These are phyloP conservation scores for Corythaixoides concolor DNA, from an alignment of 2,113 vertebrate genomes.

Conservation along the genomic window DNA sequence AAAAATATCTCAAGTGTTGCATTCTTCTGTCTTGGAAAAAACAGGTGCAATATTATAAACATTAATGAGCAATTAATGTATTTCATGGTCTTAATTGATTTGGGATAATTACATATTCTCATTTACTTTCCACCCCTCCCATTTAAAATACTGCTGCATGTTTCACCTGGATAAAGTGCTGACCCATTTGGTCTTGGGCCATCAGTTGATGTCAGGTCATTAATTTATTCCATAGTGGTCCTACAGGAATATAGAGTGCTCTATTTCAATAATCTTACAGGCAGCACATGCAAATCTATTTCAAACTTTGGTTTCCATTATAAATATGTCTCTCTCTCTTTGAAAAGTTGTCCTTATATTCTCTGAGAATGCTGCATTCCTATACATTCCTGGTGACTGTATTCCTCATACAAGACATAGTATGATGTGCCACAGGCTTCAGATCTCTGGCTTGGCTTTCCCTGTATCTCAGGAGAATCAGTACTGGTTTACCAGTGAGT, in stretches of 20 bases:
- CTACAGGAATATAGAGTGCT: neutral
- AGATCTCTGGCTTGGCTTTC: neutral
- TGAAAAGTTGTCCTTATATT: neutral
- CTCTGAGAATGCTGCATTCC: neutral
- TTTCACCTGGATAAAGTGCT: neutral
- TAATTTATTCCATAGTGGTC: neutral
- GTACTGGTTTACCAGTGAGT: neutral
- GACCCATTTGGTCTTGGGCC: neutral
- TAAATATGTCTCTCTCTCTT: neutral
- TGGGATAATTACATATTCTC: neutral
- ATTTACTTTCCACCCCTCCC: neutral
- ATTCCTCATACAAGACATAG: accelerated
- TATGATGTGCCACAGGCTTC: neutral
- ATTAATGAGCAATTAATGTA: neutral
- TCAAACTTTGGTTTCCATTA: neutral
- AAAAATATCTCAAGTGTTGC: neutral
- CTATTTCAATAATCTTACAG: neutral
- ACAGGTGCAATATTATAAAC: accelerated
- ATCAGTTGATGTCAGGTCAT: neutral
- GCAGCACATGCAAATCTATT: neutral
- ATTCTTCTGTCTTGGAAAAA: neutral
- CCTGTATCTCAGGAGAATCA: neutral
- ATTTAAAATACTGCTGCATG: neutral
- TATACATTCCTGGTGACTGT: neutral
- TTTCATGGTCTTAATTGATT: neutral